Percentiles rank a stretch among this genome's conserved stretches.
Evolutionary conservation across 2,797 vertebrate species (phyloP).

Genomic region (Mormyrops boulengeri): DNA sequence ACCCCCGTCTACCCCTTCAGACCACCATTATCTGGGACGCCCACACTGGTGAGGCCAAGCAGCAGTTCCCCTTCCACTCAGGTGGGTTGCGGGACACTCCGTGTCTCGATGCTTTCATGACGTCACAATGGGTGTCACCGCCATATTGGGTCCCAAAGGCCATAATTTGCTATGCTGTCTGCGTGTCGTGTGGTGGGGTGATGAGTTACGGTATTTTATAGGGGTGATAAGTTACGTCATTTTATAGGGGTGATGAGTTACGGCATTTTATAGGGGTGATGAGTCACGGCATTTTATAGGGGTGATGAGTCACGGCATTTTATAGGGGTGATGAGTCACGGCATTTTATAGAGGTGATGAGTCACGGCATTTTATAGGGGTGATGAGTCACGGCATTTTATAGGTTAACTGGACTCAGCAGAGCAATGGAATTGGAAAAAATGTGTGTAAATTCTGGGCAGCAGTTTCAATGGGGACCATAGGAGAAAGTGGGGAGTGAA

Average conservation of each 20-base stretch:
- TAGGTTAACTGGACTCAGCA: background rate
- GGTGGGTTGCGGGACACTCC: slow-evolving; percentile 51
- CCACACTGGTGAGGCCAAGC: slow-evolving; percentile 90
- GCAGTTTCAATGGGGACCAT: background rate
- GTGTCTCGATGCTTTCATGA: background rate
- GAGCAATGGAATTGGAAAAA: background rate
- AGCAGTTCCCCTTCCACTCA: slow-evolving; percentile 94
- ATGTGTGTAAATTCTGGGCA: background rate
- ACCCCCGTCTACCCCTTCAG: slow-evolving; percentile 48
- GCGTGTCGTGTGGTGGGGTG: background rate
- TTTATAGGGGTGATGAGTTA: too few relatives aligned
- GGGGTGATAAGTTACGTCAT: too few relatives aligned
- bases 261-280: too few relatives aligned
- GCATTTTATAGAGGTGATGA: too few relatives aligned
- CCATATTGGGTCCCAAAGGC: background rate
- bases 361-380: too few relatives aligned
- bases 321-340: too few relatives aligned
- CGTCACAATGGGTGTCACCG: background rate
- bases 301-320: too few relatives aligned
- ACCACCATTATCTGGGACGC: slow-evolving; percentile 98
- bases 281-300: too few relatives aligned
- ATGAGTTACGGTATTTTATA: too few relatives aligned
- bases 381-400: too few relatives aligned
- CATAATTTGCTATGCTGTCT: background rate
- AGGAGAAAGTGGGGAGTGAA: background rate